Evolutionary conservation across 2,888 invertebrate species (phyloP).

Genomic region (Nesidiocoris tenuis): DNA sequence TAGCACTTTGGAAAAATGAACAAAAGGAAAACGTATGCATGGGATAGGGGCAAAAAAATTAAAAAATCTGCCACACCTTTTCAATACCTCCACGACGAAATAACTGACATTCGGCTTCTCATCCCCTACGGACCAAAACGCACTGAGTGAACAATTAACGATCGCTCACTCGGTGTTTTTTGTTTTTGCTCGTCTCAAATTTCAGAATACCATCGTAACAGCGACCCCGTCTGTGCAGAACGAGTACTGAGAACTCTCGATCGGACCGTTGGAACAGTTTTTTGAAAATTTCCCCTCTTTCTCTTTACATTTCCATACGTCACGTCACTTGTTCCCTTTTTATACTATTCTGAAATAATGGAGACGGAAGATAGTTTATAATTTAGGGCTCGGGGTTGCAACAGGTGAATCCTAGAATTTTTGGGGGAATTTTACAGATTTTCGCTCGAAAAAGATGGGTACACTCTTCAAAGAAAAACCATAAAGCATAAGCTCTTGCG

Average conservation of each 20-base stretch:
- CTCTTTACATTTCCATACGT: constrained; percentile 9
- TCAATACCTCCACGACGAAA: not conserved
- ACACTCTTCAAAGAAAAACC: no score
- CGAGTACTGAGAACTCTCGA: constrained; percentile 28
- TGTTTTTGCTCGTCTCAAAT: constrained; percentile 40
- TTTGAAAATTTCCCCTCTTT: constrained; percentile 28
- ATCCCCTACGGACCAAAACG: not conserved
- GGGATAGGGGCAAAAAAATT: not conserved
- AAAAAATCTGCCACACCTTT: not conserved
- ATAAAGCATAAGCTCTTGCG: no score
- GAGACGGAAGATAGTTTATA: not conserved
- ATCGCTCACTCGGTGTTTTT: constrained; percentile 21
- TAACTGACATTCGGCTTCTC: not conserved
- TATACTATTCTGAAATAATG: constrained; percentile 15
- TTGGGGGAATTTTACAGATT: no score
- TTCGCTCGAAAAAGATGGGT: no score
- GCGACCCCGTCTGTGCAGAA: constrained; percentile 34
- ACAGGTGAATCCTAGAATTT: no score
- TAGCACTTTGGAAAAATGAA: not conserved
- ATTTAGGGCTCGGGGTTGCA: not conserved
- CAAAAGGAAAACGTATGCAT: not conserved
- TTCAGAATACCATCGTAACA: constrained; percentile 44
- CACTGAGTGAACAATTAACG: not conserved
- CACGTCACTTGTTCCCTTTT: constrained; percentile 11
- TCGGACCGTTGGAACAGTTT: constrained; percentile 34